Conservation (phyloP, 1,140 invertebrate species). For the Drosophila mauritiana region DNA sequence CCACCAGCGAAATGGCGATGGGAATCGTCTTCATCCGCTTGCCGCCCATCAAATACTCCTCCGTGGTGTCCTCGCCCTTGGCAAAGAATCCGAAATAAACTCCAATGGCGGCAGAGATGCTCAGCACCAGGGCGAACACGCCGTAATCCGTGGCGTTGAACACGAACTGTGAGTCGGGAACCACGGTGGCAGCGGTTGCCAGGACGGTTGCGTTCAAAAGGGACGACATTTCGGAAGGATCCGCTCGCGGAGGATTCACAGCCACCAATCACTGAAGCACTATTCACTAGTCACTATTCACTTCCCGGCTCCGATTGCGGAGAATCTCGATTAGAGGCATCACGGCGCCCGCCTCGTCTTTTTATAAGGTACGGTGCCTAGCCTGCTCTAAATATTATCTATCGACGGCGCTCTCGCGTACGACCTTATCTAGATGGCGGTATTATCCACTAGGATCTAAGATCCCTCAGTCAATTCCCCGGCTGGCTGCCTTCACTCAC, state of each 20-base stretch:
- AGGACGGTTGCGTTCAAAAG: conserved; percentile 39
- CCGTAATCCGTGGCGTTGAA: conserved; percentile 86
- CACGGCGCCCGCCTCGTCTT: neutral
- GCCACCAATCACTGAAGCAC: neutral
- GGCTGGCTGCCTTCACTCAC: neutral
- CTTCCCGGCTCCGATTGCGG: conserved; percentile 6
- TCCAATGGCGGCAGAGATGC: conserved; percentile 87
- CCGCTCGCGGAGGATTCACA: too few species aligned
- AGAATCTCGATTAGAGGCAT: conserved; percentile 29
- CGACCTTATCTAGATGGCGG: conserved; percentile 27
- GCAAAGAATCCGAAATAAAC: conserved; percentile 87
- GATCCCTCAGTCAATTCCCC: conserved; percentile 6
- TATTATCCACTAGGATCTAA: conserved; percentile 14
- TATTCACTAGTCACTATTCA: neutral
- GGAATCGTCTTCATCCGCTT: conserved; percentile 88
- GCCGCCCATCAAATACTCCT: conserved; percentile 87
- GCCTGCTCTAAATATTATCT: conserved; percentile 25
- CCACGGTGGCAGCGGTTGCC: conserved; percentile 8
- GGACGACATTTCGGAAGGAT: conserved; percentile 45
- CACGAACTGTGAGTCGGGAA: conserved; percentile 49
- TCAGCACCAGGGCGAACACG: conserved; percentile 88
- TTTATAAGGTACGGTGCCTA: conserved; percentile 25
- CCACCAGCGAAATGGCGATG: conserved; percentile 88
- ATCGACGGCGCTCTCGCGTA: conserved; percentile 19
- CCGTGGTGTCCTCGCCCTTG: conserved; percentile 85